Percentiles rank a stretch among this genome's conserved stretches.
phyloP scores from a whole-genome alignment of 2,888 invertebrate genomes.

The Lasioglossum figueresi region DNA sequence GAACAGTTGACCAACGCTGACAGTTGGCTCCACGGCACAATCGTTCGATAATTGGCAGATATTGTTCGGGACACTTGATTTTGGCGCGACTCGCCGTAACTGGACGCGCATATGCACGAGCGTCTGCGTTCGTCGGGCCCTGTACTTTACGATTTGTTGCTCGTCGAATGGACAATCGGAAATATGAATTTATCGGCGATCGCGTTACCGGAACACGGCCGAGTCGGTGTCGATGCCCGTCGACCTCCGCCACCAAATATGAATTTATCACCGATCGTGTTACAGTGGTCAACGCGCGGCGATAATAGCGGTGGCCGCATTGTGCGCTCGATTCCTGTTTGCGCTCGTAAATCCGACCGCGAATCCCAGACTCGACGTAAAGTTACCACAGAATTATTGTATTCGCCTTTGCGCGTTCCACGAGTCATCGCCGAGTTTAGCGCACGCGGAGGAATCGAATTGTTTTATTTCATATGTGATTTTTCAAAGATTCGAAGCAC shows the following conservation, averaged over 20 bases:
- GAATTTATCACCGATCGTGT: slow-evolving; percentile 82
- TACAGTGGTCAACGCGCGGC: slow-evolving; percentile 34
- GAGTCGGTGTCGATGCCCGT: background rate
- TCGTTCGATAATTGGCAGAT: slow-evolving; percentile 80
- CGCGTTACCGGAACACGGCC: slow-evolving; percentile 69
- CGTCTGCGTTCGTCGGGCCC: background rate
- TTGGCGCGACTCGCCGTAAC: background rate
- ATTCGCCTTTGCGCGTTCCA: background rate
- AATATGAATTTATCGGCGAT: slow-evolving; percentile 83
- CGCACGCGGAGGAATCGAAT: background rate
- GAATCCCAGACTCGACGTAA: background rate
- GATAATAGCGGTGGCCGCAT: slow-evolving; percentile 14
- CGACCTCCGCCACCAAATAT: slow-evolving; percentile 68
- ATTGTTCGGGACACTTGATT: slow-evolving; percentile 77
- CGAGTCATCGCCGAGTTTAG: background rate
- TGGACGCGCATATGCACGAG: slow-evolving; percentile 35
- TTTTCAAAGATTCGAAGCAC: background rate
- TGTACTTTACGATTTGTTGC: slow-evolving; percentile 82
- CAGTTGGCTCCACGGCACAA: slow-evolving; percentile 80
- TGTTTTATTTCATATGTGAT: background rate
- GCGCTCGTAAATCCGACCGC: slow-evolving; percentile 75
- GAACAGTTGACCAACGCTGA: slow-evolving; percentile 75
- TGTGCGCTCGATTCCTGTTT: slow-evolving; percentile 66
- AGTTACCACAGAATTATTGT: background rate
- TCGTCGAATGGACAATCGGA: slow-evolving; percentile 76